Base-by-base conservation (phyloP, 2,113 vertebrate genomes). In the Triplophysa siluroides region DNA sequence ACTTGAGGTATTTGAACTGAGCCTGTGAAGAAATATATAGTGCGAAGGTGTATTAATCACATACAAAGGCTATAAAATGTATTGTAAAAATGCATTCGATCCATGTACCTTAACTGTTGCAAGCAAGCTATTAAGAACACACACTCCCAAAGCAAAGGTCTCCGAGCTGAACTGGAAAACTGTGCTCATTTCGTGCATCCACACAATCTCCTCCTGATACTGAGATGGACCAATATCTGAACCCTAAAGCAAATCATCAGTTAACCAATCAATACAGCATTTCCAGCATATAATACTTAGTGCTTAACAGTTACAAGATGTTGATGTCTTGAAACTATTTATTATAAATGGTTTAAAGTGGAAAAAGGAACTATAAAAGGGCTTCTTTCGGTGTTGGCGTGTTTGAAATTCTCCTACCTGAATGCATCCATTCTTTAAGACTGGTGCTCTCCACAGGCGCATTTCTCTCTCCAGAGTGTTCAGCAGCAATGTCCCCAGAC, bases 1-100 rank as follows among this genome's bases (percentile, higher is more conserved):
- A 90, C 61, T 88, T 92, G 67, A 95, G 89, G 71, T 93, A 93
- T 66, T 94, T 92, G 41, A 92, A 85, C 83, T 91, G 92, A 26
- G 92, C 92, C 95, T 97, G 84, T 4, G 81, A 77, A 52, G 54
- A 58, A 21, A 58, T n/a, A 5, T 7, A 52, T 12, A 38, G 47
- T 50, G 11, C 47, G 13, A 50, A 14, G 47, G 2, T 52, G 12
- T 14, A 52, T 14, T 1, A 14, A 52, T 5, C 50, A 52, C 50
- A 52, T 52, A 0, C 16, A 52, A 4, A 52, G 50, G 50, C 3
- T 16, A 4, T 54, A 74, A 79, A 78, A 60, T 47, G 23, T 16
- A 38, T 33, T 65, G 16, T 56, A 82, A 64, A 21, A 10, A 13
- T 45, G 9, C 16, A 3, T 2, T 0, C 2, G 38, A 26, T 29